A percentile compares a stretch with the other conserved stretches of the same genome.
Evolutionary conservation across 2,797 vertebrate species (phyloP).

Genomic region (Lateolabrax maculatus): DNA sequence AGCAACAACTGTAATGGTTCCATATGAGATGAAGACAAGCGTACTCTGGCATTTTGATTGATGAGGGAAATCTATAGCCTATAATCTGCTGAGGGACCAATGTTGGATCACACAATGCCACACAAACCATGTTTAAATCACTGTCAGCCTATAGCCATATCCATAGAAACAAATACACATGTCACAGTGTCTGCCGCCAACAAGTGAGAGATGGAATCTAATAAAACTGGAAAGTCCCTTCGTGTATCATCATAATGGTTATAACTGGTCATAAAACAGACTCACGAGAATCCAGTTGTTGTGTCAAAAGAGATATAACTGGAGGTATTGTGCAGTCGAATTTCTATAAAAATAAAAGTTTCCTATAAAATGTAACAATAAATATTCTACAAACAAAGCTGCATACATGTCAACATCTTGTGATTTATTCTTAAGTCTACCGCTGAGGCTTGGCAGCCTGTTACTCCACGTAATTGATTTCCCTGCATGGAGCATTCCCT

Average conservation of each 20-base stretch:
- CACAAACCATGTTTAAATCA: slow-evolving; percentile 76
- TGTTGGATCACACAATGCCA: slow-evolving; percentile 64
- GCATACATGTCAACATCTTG: slow-evolving; percentile 39
- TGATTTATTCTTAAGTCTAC: slow-evolving; percentile 59
- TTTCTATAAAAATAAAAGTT: slow-evolving; percentile 24
- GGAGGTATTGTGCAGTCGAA: slow-evolving; percentile 10
- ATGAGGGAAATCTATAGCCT: slow-evolving; percentile 71
- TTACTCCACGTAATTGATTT: slow-evolving; percentile 65
- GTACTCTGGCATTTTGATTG: slow-evolving; percentile 65
- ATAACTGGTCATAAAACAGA: slow-evolving; percentile 53
- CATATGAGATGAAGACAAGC: slow-evolving; percentile 62
- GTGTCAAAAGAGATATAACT: slow-evolving; percentile 38
- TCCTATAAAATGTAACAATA: slow-evolving; percentile 29
- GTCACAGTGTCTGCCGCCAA: slow-evolving; percentile 47
- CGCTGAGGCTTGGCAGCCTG: slow-evolving; percentile 47
- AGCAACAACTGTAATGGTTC: slow-evolving; percentile 57
- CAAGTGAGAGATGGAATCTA: slow-evolving; percentile 40
- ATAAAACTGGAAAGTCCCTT: slow-evolving; percentile 68
- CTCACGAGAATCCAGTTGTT: slow-evolving; percentile 57
- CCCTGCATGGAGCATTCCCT: slow-evolving; percentile 46
- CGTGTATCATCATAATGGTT: slow-evolving; percentile 47
- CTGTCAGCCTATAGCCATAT: slow-evolving; percentile 60
- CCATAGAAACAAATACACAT: slow-evolving; percentile 58
- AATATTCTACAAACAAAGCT: slow-evolving; percentile 51
- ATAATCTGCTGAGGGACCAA: slow-evolving; percentile 69